phyloP scores from a whole-genome alignment of 1,140 invertebrate genomes.

The Trichogramma pretiosum region DNA sequence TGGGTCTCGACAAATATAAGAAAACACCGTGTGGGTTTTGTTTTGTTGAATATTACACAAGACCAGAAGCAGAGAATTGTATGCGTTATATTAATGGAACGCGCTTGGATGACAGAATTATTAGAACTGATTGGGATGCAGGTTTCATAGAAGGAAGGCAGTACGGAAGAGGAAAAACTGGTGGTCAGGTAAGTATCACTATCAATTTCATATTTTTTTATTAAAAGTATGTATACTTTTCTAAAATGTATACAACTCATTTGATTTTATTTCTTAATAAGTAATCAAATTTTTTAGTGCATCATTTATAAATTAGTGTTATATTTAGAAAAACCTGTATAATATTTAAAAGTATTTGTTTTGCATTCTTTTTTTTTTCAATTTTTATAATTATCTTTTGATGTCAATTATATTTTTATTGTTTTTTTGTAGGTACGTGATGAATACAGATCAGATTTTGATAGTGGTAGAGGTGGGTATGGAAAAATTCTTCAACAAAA shows the following conservation, averaged over 20 bases:
- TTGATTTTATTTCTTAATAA: too few species aligned
- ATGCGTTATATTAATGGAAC: slow-evolving; percentile 97
- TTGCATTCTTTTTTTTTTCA: too few species aligned
- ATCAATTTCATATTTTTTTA: not conserved
- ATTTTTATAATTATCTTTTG: too few species aligned
- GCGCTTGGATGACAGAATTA: slow-evolving; percentile 90
- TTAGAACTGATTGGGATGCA: slow-evolving; percentile 98
- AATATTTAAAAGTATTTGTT: too few species aligned
- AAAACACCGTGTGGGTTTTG: slow-evolving; percentile 99
- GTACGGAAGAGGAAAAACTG: slow-evolving; percentile 95
- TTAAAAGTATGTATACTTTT: not conserved
- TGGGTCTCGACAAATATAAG: slow-evolving; percentile 96
- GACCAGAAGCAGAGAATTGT: slow-evolving; percentile 84
- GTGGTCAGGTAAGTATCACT: slow-evolving; percentile 76
- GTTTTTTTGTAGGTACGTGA: slow-evolving; percentile 78
- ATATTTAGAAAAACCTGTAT: too few species aligned
- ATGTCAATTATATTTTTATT: too few species aligned
- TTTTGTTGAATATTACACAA: slow-evolving; percentile 94
- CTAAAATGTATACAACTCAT: too few species aligned
- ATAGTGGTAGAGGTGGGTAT: slow-evolving; percentile 92
- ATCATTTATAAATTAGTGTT: too few species aligned
- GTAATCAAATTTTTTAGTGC: too few species aligned
- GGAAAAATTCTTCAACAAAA: slow-evolving; percentile 88
- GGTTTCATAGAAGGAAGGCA: slow-evolving; percentile 98
- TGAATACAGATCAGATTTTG: slow-evolving; percentile 96